Base-by-base conservation (phyloP, 2,888 invertebrate species). In the Eupsilia transversa region DNA sequence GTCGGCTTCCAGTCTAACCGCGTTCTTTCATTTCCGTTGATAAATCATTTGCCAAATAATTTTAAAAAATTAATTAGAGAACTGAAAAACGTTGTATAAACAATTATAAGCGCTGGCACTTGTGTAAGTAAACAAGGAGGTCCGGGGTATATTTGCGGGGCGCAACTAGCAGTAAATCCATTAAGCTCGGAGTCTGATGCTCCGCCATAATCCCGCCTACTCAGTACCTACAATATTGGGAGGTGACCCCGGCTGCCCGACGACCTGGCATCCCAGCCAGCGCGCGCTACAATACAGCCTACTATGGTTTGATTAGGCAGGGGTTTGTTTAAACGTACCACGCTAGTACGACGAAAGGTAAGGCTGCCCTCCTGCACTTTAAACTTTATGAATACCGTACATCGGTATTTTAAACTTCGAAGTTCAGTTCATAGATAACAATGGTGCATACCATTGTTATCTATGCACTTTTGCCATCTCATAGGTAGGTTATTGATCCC, bases 121-220 rank as follows among this genome's bases (percentile, higher is more conserved):
- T 72, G 41, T 60, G 57, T 80, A 52, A 63, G 82, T 87, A 89
- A 90, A 90, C 87, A 89, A 74, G 46, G n/a, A 20, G 43, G 57
- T 52, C 57, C 12, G 67, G 78, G 79, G 79, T 82, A 87, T 89
- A 86, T 89, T 90, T 88, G 85, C 75, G 83, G 86, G 84, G 86
- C 82, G 81, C 83, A 87, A 88, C 87, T 83, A 87, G 77, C 86
- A 89, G 89, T 90, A 91, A 92, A 93, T 92, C 92, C 89, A 93
- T 92, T 93, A 92, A 89, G 87, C 81, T 83, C 63, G 82, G 84
- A 88, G 88, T 86, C 89, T 84, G 84, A 82, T 89, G 89, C 87
- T 87, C 86, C 82, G 84, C 82, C 84, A 83, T 92, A 92, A 92
- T 91, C 92, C 89, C 82, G 77, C 74, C 83, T 87, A 84, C 88